Evolutionary conservation across 1,140 invertebrate species (phyloP).

Genomic region (Micrasema longulum): DNA sequence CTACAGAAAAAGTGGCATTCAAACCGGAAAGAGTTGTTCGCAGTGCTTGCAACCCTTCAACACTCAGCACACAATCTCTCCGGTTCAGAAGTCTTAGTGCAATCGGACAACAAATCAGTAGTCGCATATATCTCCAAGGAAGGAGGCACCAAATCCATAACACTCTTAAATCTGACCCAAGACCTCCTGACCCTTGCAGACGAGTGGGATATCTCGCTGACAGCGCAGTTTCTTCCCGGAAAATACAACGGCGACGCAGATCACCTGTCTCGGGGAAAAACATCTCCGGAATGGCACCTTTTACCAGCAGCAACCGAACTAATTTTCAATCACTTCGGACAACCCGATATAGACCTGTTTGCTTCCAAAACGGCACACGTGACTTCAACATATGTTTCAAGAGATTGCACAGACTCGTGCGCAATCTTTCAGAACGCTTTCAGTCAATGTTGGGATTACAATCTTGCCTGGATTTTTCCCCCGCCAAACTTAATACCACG

Average conservation of each 20-base stretch:
- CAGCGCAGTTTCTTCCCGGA: constrained; percentile 47
- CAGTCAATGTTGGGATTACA: not conserved
- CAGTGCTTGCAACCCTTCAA: not conserved
- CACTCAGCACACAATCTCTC: not conserved
- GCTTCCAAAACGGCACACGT: constrained; percentile 57
- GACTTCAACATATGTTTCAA: constrained; percentile 55
- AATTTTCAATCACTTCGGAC: constrained; percentile 57
- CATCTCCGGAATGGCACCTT: constrained; percentile 56
- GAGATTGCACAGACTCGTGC: constrained; percentile 52
- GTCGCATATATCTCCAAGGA: constrained; percentile 53
- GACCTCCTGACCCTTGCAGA: constrained; percentile 52
- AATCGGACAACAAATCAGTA: constrained; percentile 53
- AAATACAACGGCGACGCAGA: not conserved
- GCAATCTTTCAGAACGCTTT: constrained; percentile 45
- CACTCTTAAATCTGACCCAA: constrained; percentile 50
- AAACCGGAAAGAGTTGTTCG: not conserved
- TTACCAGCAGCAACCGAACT: constrained; percentile 42
- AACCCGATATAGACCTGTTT: constrained; percentile 58
- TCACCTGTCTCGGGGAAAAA: constrained; percentile 49
- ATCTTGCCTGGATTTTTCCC: not conserved
- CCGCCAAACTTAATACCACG: not conserved
- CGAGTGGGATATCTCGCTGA: constrained; percentile 47
- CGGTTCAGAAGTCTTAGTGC: constrained; percentile 47
- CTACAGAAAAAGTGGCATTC: not conserved
- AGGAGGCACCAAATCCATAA: constrained; percentile 53